Evolutionary conservation across 2,888 invertebrate genomes (phyloP), one percentile per base, ranked within the genome.

Genomic region (Spatulosminthurus flaviceps): DNA sequence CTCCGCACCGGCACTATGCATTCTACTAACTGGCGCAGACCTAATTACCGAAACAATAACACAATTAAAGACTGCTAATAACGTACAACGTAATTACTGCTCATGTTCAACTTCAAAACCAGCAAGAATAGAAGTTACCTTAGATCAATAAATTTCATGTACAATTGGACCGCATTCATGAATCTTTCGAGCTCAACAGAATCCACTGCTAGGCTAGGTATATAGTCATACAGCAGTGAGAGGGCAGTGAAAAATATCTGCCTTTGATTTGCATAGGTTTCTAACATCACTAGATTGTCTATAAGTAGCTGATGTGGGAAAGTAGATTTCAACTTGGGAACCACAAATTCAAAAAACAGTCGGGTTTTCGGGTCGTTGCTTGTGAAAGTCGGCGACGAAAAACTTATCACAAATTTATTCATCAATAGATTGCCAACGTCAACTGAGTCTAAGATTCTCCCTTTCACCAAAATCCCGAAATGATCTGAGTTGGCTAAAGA

Each of bases 281-380:
- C 79, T n/a, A 43, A 22, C 28, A 34, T 66, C n/a, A 41, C 21
- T 29, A 73, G 41, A 60, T 60, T 69, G 13, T 79, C 74, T 13
- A 79, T 43, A 11, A 79, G 64, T 5, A 73, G 69, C 24, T 67
- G 66, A 34, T 67, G 69, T 1, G 79, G 79, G 42, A 79, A 79
- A 43, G 34, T 66, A 5, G 64, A n/a, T 29, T 67, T 43, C 28
- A 79, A 43, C 22, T 64, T 64, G 0, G 79, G 79, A 51, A 79
- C 67, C 4, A 79, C 29, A 24, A 79, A 67, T 5, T 79, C 66
- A 9, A 64, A 73, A 73, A 79, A 74, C 21, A 79, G 22, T 5
- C 28, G 26, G 34, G 21, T 67, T 41, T 67, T 66, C 13, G 79
- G 79, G 29, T 79, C 79, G 24, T 41, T 34, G 42, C 67, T 22